Base-by-base conservation (phyloP, 2,888 invertebrate species). In the Anodontia alba region DNA sequence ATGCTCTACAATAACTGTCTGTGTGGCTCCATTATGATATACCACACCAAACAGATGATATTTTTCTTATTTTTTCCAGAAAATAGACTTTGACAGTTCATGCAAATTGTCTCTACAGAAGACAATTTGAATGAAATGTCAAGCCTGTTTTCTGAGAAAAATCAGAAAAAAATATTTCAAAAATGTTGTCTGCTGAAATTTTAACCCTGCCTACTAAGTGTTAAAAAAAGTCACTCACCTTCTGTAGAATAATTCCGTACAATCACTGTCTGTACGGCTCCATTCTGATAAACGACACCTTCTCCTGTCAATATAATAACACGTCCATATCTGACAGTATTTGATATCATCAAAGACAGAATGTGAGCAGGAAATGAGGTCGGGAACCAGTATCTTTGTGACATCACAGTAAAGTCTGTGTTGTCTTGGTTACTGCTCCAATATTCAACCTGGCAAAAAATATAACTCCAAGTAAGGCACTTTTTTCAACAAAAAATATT, bases 231-330 rank as follows among this genome's bases (percentile, higher is more conserved):
- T n/a, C n/a, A n/a, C 62, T 62, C n/a, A 69, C 69, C 69, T 42
- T 69, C 23, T 10, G 23, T 5, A 17, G 66, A 51, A 10, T 78
- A 67, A 54, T 87, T 80, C 38, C 78, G 76, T 23, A 88, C 42
- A 38, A 91, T 89, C 17, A 87, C 76, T 15, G 90, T 91, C 74
- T 91, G 89, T 3, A 90, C 88, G 26, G 90, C 89, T 23, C 91
- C 91, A 81, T 86, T 89, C 76, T 91, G 90, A 69, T 90, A 89
- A 7, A 91, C 90, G 71, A 88, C 85, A n/a, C 91, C 90, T 51
- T 86, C 84, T 51, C 77, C 74, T 0, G 86, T 85, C 38, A 91
- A 69, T 23, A 89, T 68, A 26, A 90, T 42, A 8, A 86, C 72
- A 20, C 81, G 83, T 1, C 90, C 87, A 86, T 88, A 90, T 36